These are phyloP conservation scores for Congeria kusceri DNA, from an alignment of 2,888 invertebrate species.

Conservation along the genomic window DNA sequence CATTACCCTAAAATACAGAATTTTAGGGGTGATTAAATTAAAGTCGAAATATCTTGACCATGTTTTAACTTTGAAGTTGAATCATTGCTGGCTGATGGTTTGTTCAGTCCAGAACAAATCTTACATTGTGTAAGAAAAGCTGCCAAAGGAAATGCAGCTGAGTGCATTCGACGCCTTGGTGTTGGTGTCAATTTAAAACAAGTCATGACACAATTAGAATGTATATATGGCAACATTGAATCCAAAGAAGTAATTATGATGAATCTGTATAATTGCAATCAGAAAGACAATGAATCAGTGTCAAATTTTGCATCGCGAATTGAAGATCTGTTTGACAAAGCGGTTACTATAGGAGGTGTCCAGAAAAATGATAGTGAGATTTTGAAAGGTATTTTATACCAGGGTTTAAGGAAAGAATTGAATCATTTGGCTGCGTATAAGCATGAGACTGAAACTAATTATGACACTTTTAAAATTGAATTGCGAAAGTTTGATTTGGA, in stretches of 20 bases:
- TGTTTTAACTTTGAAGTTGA: constrained; percentile 21
- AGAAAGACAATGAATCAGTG: background rate
- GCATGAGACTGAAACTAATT: background rate
- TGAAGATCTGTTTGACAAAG: background rate
- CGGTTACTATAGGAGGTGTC: background rate
- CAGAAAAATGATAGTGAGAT: background rate
- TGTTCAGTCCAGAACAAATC: constrained; percentile 4
- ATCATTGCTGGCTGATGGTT: background rate
- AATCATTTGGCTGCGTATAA: constrained; percentile 2
- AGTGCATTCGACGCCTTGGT: background rate
- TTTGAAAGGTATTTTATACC: background rate
- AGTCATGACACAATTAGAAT: background rate
- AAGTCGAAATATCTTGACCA: constrained; percentile 11
- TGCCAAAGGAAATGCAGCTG: constrained; percentile 5
- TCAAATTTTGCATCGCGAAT: background rate
- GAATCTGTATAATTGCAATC: background rate
- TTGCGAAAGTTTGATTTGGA: constrained; percentile 3
- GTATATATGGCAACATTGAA: background rate
- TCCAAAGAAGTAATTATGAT: background rate
- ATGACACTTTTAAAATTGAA: constrained; percentile 2
- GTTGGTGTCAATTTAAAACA: background rate
- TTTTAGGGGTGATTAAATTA: constrained; percentile 7
- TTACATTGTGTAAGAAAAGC: constrained; percentile 17
- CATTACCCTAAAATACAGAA: constrained; percentile 16
- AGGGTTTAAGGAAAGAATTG: constrained; percentile 2